A percentile compares a stretch with the other conserved stretches of the same genome.
These are phyloP conservation scores for Dioctria rufipes DNA, from an alignment of 2,888 invertebrate genomes.

Conservation along the genomic window DNA sequence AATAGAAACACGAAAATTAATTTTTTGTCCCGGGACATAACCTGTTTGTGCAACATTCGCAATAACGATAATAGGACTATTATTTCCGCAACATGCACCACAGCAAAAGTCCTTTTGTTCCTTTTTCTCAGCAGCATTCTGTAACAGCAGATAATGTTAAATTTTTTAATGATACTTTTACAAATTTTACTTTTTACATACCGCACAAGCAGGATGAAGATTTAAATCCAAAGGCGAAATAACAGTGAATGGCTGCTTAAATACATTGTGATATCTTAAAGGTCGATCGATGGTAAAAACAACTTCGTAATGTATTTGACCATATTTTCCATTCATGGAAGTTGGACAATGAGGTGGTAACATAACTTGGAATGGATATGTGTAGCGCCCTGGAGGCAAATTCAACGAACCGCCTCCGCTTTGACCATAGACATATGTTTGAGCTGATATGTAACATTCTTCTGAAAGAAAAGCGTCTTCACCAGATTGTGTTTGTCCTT, in stretches of 20 bases:
- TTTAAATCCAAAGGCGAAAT: slow-evolving; percentile 86
- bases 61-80: slow-evolving; percentile 79
- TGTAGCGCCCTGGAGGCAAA: slow-evolving; percentile 78
- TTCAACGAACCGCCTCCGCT: slow-evolving; percentile 77
- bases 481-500: slow-evolving; percentile 66
- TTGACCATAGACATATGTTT: slow-evolving; percentile 68
- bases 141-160: slow-evolving; percentile 1
- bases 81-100: slow-evolving; percentile 78
- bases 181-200: slow-evolving; percentile 65
- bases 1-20: slow-evolving; percentile 78
- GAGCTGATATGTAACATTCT: slow-evolving; percentile 67
- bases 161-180: no score
- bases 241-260: slow-evolving; percentile 85
- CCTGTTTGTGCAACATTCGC: slow-evolving; percentile 79
- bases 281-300: slow-evolving; percentile 86
- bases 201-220: slow-evolving; percentile 77
- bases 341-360: slow-evolving; percentile 77
- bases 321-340: slow-evolving; percentile 82
- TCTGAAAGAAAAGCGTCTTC: slow-evolving; percentile 67
- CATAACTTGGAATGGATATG: slow-evolving; percentile 83
- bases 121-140: slow-evolving; percentile 79
- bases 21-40: slow-evolving; percentile 82
- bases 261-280: slow-evolving; percentile 88
- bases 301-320: slow-evolving; percentile 84
- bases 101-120: slow-evolving; percentile 84